A percentile compares a stretch with the other conserved stretches of the same genome.
phyloP scores from a whole-genome alignment of 2,797 vertebrate species.

The Pogonophryne albipinna region DNA sequence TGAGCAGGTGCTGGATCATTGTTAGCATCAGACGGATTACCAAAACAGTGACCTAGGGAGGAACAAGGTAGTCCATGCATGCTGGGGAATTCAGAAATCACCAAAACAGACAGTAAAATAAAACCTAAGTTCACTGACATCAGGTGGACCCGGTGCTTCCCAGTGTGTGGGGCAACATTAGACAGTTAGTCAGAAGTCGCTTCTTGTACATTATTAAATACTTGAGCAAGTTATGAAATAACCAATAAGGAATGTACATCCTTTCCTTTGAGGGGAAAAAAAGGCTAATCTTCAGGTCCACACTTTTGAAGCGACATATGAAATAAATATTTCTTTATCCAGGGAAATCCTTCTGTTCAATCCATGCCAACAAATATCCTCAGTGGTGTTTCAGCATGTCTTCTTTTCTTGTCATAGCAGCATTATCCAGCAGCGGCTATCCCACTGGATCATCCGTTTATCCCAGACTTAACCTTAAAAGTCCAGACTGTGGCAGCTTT shows the following conservation, averaged over 20 bases:
- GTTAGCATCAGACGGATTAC: conserved; percentile 77
- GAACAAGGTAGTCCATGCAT: conserved; percentile 87
- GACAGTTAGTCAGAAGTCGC: not conserved
- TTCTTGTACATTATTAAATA: conserved; percentile 25
- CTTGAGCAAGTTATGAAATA: not conserved
- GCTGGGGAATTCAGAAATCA: conserved; percentile 40
- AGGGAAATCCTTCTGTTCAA: conserved; percentile 5
- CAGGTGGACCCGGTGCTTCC: conserved; percentile 20
- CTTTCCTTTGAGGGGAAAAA: not conserved
- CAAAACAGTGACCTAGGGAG: conserved; percentile 85
- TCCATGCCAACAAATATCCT: conserved; percentile 16
- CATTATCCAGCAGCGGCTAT: conserved; percentile 19
- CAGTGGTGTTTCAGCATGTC: not conserved
- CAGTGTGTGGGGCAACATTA: not conserved
- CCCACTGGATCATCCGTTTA: not conserved
- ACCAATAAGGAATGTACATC: not conserved
- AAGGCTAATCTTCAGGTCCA: conserved; percentile 3
- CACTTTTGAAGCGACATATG: not conserved
- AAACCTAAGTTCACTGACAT: conserved; percentile 52
- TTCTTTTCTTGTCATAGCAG: conserved; percentile 7
- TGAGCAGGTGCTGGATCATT: conserved; percentile 63
- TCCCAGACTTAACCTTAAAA: conserved; percentile 15
- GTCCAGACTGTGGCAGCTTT: not conserved
- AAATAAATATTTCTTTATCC: conserved; percentile 18
- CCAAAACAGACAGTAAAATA: conserved; percentile 26